Evolutionary conservation across 2,797 vertebrate genomes (phyloP).

Genomic region (Phoxinus dragarum): DNA sequence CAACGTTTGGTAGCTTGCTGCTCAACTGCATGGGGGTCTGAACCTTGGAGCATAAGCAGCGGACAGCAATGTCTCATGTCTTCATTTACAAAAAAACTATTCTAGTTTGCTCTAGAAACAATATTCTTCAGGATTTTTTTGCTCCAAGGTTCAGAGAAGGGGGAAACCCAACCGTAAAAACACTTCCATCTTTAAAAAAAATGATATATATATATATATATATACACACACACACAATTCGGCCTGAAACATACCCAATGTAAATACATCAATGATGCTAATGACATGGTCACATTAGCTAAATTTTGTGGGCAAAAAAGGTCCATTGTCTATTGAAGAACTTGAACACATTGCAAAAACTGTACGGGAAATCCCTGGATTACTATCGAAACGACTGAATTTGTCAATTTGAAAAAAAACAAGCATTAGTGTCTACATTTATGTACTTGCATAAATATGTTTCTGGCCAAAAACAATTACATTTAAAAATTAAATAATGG

Average conservation of each 20-base stretch:
- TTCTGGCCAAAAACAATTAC: constrained; percentile 1
- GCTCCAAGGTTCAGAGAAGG: constrained; percentile 34
- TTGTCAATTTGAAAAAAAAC: too few relatives aligned
- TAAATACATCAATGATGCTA: not conserved
- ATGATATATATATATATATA: too few relatives aligned
- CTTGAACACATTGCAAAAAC: not conserved
- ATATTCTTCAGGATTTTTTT: not conserved
- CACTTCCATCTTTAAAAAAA: not conserved
- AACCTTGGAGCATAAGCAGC: constrained; percentile 44
- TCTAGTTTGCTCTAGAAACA: constrained; percentile 22
- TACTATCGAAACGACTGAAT: not conserved
- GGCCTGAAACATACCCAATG: not conserved
- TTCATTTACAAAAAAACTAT: not conserved
- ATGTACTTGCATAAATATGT: constrained; percentile 25
- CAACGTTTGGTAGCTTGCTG: constrained; percentile 91
- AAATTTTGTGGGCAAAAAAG: not conserved
- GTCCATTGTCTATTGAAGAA: not conserved
- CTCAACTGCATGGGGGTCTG: constrained; percentile 60
- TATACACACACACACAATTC: not conserved
- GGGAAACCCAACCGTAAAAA: not conserved
- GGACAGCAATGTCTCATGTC: not conserved
- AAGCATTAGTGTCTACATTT: not conserved
- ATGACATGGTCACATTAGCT: not conserved
- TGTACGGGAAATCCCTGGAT: not conserved
- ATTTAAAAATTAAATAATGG: not conserved